Percentiles rank a stretch among this genome's conserved stretches.
phyloP scores from a whole-genome alignment of 2,888 invertebrate species.

The Corbicula japonica region DNA sequence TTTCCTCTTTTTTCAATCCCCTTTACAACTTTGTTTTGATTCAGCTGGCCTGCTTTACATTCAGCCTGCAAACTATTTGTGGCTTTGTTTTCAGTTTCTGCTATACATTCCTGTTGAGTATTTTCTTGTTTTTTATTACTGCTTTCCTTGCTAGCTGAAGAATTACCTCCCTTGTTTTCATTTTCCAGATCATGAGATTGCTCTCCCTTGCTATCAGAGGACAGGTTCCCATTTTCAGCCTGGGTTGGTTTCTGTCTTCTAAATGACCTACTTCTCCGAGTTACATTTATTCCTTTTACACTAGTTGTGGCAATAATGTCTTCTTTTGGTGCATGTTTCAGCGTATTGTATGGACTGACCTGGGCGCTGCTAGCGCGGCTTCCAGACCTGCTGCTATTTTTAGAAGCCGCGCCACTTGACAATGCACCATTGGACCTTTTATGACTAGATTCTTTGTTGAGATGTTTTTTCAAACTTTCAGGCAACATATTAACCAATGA shows the following conservation, averaged over 20 bases:
- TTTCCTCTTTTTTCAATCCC: not conserved
- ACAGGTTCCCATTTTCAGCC: constrained; percentile 29
- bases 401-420: constrained; percentile 50
- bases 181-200: no score
- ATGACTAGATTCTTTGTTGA: constrained; percentile 69
- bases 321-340: constrained; percentile 61
- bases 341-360: constrained; percentile 59
- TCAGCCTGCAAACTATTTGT: no score
- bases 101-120: no score
- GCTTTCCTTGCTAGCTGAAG: no score
- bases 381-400: constrained; percentile 53
- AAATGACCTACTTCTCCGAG: constrained; percentile 78
- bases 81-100: no score
- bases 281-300: constrained; percentile 77
- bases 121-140: no score
- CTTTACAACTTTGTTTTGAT: not conserved
- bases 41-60: no score
- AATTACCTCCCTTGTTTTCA: no score
- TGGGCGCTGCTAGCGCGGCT: constrained; percentile 65
- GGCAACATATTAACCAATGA: constrained; percentile 68
- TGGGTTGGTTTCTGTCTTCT: constrained; percentile 67
- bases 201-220: no score
- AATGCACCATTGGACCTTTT: constrained; percentile 49
- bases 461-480: constrained; percentile 60
- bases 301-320: constrained; percentile 67